These are phyloP conservation scores for Holocentrus rufus DNA, from an alignment of 2,797 vertebrate genomes.

Conservation along the genomic window DNA sequence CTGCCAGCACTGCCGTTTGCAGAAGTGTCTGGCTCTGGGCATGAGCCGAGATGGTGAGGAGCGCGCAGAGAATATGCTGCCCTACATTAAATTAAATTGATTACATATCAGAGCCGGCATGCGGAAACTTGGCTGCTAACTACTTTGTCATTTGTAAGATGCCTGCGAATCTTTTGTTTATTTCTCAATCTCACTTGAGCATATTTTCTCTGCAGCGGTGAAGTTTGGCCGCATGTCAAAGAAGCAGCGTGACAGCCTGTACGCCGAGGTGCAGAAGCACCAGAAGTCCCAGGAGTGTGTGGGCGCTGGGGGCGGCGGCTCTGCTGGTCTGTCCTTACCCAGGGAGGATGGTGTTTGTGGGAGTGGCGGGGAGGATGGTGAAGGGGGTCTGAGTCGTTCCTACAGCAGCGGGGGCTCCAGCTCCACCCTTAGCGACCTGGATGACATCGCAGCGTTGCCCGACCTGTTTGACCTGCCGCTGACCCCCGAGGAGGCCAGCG, in stretches of 20 bases:
- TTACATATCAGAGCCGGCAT: too few relatives aligned
- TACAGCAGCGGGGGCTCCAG: slow-evolving; percentile 88
- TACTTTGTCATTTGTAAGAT: background rate
- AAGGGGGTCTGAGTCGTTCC: slow-evolving; percentile 80
- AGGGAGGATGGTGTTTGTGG: slow-evolving; percentile 70
- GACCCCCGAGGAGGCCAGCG: slow-evolving; percentile 86
- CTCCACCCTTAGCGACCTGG: slow-evolving; percentile 89
- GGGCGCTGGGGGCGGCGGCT: slow-evolving; percentile 45
- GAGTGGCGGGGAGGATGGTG: slow-evolving; percentile 65
- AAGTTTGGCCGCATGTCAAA: slow-evolving; percentile 97
- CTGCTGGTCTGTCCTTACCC: slow-evolving; percentile 65
- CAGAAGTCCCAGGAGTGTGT: slow-evolving; percentile 88
- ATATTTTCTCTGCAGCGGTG: slow-evolving; percentile 81
- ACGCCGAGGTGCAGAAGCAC: slow-evolving; percentile 93
- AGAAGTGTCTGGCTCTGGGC: slow-evolving; percentile 92
- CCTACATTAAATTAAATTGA: background rate
- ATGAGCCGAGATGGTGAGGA: slow-evolving; percentile 93
- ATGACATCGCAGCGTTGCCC: slow-evolving; percentile 88
- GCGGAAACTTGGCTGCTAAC: too few relatives aligned
- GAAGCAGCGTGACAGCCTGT: slow-evolving; percentile 94
- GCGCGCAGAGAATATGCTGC: background rate
- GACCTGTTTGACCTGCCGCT: slow-evolving; percentile 92
- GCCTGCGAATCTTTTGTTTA: background rate
- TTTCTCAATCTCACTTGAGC: background rate
- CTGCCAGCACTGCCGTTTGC: slow-evolving; percentile 93